A percentile compares a stretch with the other conserved stretches of the same genome.
phyloP scores from a whole-genome alignment of 2,113 vertebrate genomes.

The Eurystomus gularis region DNA sequence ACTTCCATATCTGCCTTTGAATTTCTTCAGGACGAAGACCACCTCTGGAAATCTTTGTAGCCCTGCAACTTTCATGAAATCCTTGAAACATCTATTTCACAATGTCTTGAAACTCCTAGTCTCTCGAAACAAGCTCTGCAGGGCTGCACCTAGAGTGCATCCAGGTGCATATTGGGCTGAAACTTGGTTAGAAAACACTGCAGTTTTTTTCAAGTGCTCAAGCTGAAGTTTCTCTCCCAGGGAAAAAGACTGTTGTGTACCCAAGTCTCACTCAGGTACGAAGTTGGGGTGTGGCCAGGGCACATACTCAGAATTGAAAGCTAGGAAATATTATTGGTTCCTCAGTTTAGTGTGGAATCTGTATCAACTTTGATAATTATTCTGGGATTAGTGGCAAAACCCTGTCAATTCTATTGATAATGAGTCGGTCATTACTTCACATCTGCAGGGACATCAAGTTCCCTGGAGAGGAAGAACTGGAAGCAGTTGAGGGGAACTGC shows the following conservation, averaged over 20 bases:
- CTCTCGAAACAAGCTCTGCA: neutral
- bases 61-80: neutral
- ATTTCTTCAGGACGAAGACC: neutral
- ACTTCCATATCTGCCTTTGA: neutral
- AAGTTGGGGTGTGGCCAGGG: neutral
- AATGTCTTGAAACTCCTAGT: neutral
- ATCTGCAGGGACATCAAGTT: neutral
- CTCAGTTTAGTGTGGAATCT: neutral
- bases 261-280: rapidly evolving
- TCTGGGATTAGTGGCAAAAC: neutral
- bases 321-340: neutral
- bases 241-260: neutral
- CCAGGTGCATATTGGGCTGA: neutral
- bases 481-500: neutral
- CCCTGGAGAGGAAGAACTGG: neutral
- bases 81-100: neutral
- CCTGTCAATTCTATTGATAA: neutral
- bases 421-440: neutral
- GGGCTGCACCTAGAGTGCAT: neutral
- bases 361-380: neutral
- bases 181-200: neutral
- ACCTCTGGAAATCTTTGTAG: neutral
- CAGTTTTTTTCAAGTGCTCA: neutral
- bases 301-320: neutral
- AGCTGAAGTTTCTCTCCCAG: neutral